Conservation (phyloP, 2,113 vertebrate genomes). For the Phrynocephalus versicolor region DNA sequence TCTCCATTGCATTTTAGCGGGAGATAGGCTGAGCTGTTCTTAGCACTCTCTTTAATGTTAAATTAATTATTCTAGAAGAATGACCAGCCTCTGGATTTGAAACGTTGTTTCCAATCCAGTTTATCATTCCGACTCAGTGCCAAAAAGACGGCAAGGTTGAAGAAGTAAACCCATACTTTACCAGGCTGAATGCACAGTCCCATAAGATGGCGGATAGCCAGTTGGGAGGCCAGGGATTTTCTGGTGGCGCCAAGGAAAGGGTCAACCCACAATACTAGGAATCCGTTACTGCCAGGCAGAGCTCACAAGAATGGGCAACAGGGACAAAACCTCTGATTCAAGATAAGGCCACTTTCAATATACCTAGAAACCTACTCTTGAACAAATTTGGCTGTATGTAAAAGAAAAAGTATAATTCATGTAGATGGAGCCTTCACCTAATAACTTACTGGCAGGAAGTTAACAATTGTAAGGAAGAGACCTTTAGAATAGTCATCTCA, state of each 20-base stretch:
- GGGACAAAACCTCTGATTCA: too few species aligned
- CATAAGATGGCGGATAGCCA: too few species aligned
- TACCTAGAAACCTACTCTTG: background rate
- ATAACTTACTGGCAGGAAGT: too few species aligned
- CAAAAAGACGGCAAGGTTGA: background rate
- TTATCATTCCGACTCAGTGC: background rate
- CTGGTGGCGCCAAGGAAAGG: background rate
- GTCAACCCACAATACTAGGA: too few species aligned
- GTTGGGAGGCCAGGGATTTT: background rate
- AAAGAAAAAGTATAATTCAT: background rate
- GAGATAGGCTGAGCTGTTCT: background rate
- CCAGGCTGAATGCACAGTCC: background rate
- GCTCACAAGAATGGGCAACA: too few species aligned
- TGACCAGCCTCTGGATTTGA: background rate
- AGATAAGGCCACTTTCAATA: too few species aligned
- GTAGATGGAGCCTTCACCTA: background rate
- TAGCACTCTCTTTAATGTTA: background rate
- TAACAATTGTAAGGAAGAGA: too few species aligned
- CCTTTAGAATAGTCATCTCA: too few species aligned
- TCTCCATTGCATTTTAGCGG: background rate
- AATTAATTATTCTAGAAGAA: constrained; percentile 7
- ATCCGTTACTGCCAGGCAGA: too few species aligned
- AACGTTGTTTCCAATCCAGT: background rate
- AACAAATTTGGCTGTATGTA: background rate
- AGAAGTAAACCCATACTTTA: background rate